Evolutionary conservation across 2,113 vertebrate genomes (phyloP).

Genomic region (Aptenodytes patagonicus): DNA sequence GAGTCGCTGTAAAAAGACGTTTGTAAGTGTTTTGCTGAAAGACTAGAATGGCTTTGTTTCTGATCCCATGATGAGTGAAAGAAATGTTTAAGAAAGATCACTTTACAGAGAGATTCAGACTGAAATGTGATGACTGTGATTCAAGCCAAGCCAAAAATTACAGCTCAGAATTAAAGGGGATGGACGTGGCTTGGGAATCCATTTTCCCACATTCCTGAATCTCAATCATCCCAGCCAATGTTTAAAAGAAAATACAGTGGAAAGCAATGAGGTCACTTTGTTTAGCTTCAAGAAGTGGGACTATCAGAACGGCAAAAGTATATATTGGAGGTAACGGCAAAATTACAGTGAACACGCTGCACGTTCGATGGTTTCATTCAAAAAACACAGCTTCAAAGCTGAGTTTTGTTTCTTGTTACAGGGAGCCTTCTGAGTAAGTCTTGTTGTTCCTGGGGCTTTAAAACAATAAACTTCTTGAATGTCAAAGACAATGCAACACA

Average conservation of each 20-base stretch:
- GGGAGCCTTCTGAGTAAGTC: conserved; percentile 29
- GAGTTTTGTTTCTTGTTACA: conserved; percentile 26
- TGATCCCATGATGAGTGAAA: conserved; percentile 85
- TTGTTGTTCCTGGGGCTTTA: conserved; percentile 37
- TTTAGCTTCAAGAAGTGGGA: conserved; percentile 65
- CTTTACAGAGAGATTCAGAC: conserved; percentile 80
- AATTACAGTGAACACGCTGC: conserved; percentile 13
- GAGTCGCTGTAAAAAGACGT: conserved; percentile 76
- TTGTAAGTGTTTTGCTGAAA: conserved; percentile 83
- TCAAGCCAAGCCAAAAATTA: conserved; percentile 85
- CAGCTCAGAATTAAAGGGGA: conserved; percentile 80
- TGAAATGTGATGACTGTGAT: conserved; percentile 80
- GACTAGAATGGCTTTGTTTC: conserved; percentile 79
- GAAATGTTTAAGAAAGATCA: conserved; percentile 83
- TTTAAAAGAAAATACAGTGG: conserved; percentile 76
- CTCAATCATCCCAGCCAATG: conserved; percentile 80
- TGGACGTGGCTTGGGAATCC: conserved; percentile 79
- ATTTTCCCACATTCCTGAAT: conserved; percentile 83
- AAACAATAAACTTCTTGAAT: conserved; percentile 45
- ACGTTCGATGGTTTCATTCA: conserved; percentile 1
- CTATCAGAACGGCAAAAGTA: conserved; percentile 50
- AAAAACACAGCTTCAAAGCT: conserved; percentile 23
- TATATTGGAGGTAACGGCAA: conserved; percentile 43
- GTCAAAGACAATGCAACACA: conserved; percentile 17
- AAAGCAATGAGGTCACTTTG: conserved; percentile 82